Conservation (phyloP, 2,797 vertebrate species). For the Scarus forsteni region DNA sequence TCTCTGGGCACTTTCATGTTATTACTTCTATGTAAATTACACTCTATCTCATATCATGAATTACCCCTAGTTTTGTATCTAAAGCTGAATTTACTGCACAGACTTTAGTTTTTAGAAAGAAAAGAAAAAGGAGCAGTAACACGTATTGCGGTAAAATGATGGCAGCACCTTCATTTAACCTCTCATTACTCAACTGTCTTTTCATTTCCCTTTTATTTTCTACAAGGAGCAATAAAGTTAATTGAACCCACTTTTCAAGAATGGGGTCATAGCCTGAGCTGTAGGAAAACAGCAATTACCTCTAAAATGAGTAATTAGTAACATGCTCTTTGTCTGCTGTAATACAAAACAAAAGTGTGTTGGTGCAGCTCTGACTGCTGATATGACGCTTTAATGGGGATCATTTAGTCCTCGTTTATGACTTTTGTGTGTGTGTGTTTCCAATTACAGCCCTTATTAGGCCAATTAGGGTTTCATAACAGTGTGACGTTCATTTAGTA, state of each 20-base stretch:
- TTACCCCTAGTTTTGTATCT: too few species aligned
- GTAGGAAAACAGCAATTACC: conserved; percentile 32
- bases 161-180: background rate
- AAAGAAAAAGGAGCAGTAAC: background rate
- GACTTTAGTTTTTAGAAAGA: too few species aligned
- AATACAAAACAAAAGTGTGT: conserved; percentile 11
- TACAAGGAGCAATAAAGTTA: conserved; percentile 24
- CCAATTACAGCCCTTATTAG: conserved; percentile 42
- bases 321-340: conserved; percentile 5
- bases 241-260: conserved; percentile 28
- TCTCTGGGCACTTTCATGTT: too few species aligned
- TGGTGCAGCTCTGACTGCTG: background rate
- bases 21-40: too few species aligned
- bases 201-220: conserved; percentile 2
- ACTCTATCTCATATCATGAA: too few species aligned
- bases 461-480: conserved; percentile 32
- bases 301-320: conserved; percentile 30
- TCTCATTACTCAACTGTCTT: conserved; percentile 9
- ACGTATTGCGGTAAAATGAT: too few species aligned
- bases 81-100: too few species aligned
- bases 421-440: conserved; percentile 12
- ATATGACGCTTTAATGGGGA: conserved; percentile 13
- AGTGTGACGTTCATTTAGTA: conserved; percentile 33
- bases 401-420: conserved; percentile 22
- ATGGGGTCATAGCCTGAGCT: background rate